phyloP scores from a whole-genome alignment of 2,113 vertebrate genomes.

The Phalacrocorax brasilianus region DNA sequence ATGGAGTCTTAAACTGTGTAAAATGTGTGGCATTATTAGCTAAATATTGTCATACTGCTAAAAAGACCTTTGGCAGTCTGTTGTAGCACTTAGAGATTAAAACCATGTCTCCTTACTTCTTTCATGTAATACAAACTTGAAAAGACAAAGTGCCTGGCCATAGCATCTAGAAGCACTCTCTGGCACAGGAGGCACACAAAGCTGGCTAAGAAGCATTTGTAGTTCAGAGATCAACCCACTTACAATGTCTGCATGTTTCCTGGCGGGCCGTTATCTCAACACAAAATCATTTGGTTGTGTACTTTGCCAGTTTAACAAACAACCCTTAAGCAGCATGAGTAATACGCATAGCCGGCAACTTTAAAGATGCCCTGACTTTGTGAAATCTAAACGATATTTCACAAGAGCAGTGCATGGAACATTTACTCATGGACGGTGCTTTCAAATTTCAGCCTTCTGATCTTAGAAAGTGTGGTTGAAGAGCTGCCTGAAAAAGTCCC shows the following conservation, averaged over 20 bases:
- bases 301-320: conserved; percentile 23
- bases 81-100: not conserved
- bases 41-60: not conserved
- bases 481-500: not conserved
- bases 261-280: conserved; percentile 12
- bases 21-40: not conserved
- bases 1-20: not conserved
- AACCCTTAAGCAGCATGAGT: conserved; percentile 14
- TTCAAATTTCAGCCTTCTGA: not conserved
- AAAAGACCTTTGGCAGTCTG: not conserved
- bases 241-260: not conserved
- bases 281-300: conserved; percentile 36
- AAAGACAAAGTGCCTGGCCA: not conserved
- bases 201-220: not conserved
- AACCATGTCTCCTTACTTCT: not conserved
- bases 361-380: conserved; percentile 16
- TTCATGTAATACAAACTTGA: not conserved
- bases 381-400: conserved; percentile 9
- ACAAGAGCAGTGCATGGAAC: not conserved
- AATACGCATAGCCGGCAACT: not conserved
- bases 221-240: conserved; percentile 20
- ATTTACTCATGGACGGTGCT: not conserved
- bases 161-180: not conserved
- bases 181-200: not conserved
- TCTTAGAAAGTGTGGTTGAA: not conserved